These are phyloP conservation scores for Nephrotoma guestfalica DNA, from an alignment of 2,888 invertebrate genomes.

Conservation along the genomic window DNA sequence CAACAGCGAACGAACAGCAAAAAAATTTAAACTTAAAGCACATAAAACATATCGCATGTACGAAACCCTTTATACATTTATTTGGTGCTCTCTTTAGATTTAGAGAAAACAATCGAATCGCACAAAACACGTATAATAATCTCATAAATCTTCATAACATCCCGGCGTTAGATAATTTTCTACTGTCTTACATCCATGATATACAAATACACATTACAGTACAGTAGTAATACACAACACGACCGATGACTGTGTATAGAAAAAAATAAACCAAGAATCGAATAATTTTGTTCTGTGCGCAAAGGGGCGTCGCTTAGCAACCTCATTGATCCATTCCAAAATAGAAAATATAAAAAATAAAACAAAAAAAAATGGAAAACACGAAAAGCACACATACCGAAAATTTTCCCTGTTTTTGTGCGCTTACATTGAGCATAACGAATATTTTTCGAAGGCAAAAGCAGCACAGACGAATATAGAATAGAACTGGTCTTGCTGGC, in stretches of 20 bases:
- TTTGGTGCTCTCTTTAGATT: not conserved
- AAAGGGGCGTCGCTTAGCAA: constrained; percentile 7
- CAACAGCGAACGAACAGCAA: not conserved
- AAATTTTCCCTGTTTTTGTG: not conserved
- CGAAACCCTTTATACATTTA: not conserved
- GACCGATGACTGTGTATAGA: not conserved
- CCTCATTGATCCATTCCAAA: constrained; percentile 6
- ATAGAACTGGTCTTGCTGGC: not conserved
- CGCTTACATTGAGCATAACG: not conserved
- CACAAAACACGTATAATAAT: not conserved
- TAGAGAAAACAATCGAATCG: not conserved
- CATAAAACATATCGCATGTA: not conserved
- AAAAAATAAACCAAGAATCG: not conserved
- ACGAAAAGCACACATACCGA: not conserved
- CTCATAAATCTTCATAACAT: not conserved
- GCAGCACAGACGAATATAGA: not conserved
- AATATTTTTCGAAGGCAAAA: not conserved
- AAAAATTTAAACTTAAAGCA: not conserved
- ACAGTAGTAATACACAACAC: not conserved
- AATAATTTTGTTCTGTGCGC: not conserved
- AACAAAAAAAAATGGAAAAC: not conserved
- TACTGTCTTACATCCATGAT: not conserved
- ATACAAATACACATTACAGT: not conserved
- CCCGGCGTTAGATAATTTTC: not conserved
- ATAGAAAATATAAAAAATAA: not conserved